Evolutionary conservation across 1,140 invertebrate genomes (phyloP).

Genomic region (Diorhabda sublineata): DNA sequence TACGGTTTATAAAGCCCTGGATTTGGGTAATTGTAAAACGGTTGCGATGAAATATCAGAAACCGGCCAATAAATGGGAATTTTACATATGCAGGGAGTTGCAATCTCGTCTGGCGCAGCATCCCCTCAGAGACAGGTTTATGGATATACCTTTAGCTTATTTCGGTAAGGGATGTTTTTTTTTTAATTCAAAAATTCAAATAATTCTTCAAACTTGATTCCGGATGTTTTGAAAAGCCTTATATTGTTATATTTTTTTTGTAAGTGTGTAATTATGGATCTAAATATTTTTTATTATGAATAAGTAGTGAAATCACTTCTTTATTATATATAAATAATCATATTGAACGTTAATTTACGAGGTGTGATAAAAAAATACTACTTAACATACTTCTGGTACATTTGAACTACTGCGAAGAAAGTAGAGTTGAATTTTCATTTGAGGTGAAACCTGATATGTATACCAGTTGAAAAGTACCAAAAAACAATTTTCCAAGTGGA

Average conservation of each 20-base stretch:
- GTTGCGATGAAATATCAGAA: slow-evolving; percentile 74
- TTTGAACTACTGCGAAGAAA: too few relatives aligned
- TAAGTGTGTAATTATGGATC: too few relatives aligned
- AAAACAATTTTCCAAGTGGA: not conserved
- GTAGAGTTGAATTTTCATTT: not conserved
- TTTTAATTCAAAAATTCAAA: not conserved
- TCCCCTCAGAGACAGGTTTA: slow-evolving; percentile 59
- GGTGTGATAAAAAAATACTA: too few relatives aligned
- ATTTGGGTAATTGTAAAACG: slow-evolving; percentile 54
- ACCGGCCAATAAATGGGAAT: slow-evolving; percentile 75
- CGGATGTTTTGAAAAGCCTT: too few relatives aligned
- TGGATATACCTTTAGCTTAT: slow-evolving; percentile 43
- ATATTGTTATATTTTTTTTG: too few relatives aligned
- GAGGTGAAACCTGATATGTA: not conserved
- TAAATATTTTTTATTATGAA: too few relatives aligned
- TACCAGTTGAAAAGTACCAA: not conserved
- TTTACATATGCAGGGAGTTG: slow-evolving; percentile 74
- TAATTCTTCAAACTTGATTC: too few relatives aligned
- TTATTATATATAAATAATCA: too few relatives aligned
- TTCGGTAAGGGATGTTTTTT: slow-evolving; percentile 36
- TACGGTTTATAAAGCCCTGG: slow-evolving; percentile 62
- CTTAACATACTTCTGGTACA: too few relatives aligned
- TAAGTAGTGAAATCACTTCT: too few relatives aligned
- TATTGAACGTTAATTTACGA: too few relatives aligned
- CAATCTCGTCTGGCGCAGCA: slow-evolving; percentile 61